These are phyloP conservation scores for Saturnia japonica DNA, from an alignment of 2,888 invertebrate species.

Conservation along the genomic window DNA sequence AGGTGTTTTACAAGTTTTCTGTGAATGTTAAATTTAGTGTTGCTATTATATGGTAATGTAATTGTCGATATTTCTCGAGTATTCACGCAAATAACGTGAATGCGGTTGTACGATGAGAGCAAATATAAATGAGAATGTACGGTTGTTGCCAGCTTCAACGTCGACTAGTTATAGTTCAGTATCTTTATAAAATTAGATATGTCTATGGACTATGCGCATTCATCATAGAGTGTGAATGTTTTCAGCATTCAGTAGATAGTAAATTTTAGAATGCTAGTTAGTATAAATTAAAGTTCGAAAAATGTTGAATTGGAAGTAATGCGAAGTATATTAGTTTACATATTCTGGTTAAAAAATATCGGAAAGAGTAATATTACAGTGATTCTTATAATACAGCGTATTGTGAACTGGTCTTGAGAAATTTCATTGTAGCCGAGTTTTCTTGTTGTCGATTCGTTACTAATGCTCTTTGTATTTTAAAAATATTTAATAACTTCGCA, in stretches of 20 bases:
- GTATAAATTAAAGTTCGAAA: conserved; percentile 73
- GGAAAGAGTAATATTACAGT: conserved; percentile 17
- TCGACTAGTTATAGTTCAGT: conserved; percentile 73
- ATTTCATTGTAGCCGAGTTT: conserved; percentile 3
- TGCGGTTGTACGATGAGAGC: not conserved
- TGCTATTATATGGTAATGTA: not conserved
- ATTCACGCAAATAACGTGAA: not conserved
- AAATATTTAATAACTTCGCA: not conserved
- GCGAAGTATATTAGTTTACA: conserved; percentile 10
- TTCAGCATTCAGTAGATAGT: conserved; percentile 78
- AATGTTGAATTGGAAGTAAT: conserved; percentile 35
- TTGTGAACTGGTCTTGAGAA: conserved; percentile 1
- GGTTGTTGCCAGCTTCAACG: conserved; percentile 66
- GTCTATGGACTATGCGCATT: conserved; percentile 59
- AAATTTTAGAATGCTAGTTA: conserved; percentile 82
- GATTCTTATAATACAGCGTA: conserved; percentile 17
- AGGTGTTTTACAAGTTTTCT: not conserved
- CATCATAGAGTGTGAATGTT: conserved; percentile 71
- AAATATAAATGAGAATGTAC: conserved; percentile 2
- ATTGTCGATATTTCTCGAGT: not conserved
- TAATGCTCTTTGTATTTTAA: conserved; percentile 61
- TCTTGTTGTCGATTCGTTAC: conserved; percentile 57
- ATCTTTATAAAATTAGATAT: conserved; percentile 75
- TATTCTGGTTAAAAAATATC: conserved; percentile 11
- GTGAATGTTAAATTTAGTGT: not conserved